A percentile compares a stretch with the other conserved stretches of the same genome.
Conservation (phyloP, 2,113 vertebrate genomes). For the Chelonoidis abingdonii region DNA sequence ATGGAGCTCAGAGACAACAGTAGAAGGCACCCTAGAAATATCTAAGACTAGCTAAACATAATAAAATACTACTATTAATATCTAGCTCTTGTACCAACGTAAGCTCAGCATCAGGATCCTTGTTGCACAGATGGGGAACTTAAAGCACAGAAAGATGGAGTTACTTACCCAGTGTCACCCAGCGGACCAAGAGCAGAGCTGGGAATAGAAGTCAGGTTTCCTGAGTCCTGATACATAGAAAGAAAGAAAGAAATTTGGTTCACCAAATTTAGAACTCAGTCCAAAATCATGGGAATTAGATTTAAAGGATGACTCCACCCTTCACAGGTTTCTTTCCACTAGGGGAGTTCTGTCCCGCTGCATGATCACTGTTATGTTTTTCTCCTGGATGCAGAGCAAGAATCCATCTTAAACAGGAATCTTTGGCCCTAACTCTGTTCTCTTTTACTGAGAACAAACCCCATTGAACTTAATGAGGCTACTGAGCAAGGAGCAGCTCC, state of each 20-base stretch:
- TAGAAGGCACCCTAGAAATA: not conserved
- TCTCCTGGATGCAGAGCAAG: no score
- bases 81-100: not conserved
- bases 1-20: not conserved
- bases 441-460: conserved; percentile 20
- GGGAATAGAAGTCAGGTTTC: not conserved
- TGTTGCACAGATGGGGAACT: not conserved
- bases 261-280: not conserved
- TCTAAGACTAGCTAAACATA: not conserved
- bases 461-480: not conserved
- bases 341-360: not conserved
- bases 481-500: not conserved
- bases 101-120: not conserved
- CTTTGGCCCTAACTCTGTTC: conserved; percentile 13
- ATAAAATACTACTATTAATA: not conserved
- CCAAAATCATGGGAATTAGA: not conserved
- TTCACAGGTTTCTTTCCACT: not conserved
- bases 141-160: not conserved
- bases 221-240: not conserved
- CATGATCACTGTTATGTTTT: not conserved
- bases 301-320: not conserved
- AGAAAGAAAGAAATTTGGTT: not conserved
- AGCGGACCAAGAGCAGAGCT: not conserved
- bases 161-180: not conserved
- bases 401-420: not conserved